A percentile compares a stretch with the other conserved stretches of the same genome.
Conservation (phyloP, 2,113 vertebrate species). For the Labeo rohita region DNA sequence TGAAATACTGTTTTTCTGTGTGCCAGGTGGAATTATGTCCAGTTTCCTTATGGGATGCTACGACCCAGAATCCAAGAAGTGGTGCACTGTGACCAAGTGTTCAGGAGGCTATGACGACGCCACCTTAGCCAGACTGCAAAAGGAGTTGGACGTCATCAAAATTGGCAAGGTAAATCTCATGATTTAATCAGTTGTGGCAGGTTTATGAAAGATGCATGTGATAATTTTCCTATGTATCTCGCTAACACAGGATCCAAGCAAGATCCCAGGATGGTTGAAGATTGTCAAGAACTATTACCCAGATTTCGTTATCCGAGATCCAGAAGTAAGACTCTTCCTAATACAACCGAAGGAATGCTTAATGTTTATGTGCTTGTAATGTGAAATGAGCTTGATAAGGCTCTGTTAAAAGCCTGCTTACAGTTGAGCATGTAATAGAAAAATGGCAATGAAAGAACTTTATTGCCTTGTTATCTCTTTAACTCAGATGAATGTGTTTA, state of each 20-base stretch:
- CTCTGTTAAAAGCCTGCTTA: neutral
- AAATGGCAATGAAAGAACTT: constrained; percentile 1
- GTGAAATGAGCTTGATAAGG: neutral
- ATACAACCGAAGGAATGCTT: neutral
- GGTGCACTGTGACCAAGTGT: constrained; percentile 99
- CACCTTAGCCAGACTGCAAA: constrained; percentile 89
- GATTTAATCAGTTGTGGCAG: neutral
- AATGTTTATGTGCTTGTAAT: constrained; percentile 21
- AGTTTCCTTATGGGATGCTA: constrained; percentile 99
- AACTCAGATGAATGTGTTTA: constrained; percentile 5
- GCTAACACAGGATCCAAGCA: constrained; percentile 85
- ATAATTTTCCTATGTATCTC: constrained; percentile 14
- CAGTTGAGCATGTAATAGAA: neutral
- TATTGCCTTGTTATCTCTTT: constrained; percentile 25
- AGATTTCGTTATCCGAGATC: constrained; percentile 93
- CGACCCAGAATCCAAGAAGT: constrained; percentile 87
- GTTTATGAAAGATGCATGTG: neutral
- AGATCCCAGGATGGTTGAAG: constrained; percentile 95
- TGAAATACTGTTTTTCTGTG: neutral
- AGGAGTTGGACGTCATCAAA: constrained; percentile 95
- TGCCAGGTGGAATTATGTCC: constrained; percentile 95
- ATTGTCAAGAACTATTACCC: constrained; percentile 98
- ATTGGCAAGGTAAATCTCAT: constrained; percentile 90
- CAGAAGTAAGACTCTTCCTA: constrained; percentile 81
- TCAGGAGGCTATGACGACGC: constrained; percentile 93